Evolutionary conservation across 2,797 vertebrate species (phyloP).

Genomic region (Peromyscus aztecus): DNA sequence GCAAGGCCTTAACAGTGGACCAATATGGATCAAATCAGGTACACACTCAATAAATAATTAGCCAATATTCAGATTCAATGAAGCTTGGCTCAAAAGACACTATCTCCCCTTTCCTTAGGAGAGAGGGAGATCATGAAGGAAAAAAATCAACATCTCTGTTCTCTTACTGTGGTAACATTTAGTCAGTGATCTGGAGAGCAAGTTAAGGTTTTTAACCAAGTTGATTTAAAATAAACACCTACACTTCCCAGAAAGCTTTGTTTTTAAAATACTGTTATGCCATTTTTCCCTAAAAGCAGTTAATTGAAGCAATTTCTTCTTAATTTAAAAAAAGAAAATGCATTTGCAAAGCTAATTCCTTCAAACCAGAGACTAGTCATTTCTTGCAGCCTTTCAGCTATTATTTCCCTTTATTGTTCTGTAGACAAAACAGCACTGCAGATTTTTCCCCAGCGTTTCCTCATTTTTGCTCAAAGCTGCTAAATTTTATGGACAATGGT

Average conservation of each 20-base stretch:
- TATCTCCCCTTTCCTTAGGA: not conserved
- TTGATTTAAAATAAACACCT: constrained; percentile 66
- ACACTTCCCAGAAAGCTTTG: constrained; percentile 55
- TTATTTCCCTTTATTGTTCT: constrained; percentile 64
- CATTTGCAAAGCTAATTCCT: constrained; percentile 49
- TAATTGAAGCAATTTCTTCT: constrained; percentile 65
- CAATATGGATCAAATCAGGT: not conserved
- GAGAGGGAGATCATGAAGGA: not conserved
- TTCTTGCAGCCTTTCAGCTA: constrained; percentile 50
- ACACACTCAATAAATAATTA: constrained; percentile 60
- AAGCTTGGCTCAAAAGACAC: not conserved
- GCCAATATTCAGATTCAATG: constrained; percentile 48
- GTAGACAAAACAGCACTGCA: constrained; percentile 48
- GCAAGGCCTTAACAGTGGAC: not conserved
- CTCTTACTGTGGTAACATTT: constrained; percentile 31
- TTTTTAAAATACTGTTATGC: constrained; percentile 28
- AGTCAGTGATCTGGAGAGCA: constrained; percentile 13
- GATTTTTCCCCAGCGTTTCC: constrained; percentile 39
- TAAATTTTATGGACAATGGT: constrained; percentile 68
- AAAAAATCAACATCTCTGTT: not conserved
- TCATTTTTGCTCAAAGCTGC: constrained; percentile 57
- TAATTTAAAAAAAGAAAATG: constrained; percentile 55
- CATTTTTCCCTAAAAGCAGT: constrained; percentile 57
- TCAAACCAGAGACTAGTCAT: constrained; percentile 51
- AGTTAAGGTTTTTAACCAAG: constrained; percentile 52